Conservation (phyloP, 2,797 vertebrate species). For the Sarcoramphus papa region DNA sequence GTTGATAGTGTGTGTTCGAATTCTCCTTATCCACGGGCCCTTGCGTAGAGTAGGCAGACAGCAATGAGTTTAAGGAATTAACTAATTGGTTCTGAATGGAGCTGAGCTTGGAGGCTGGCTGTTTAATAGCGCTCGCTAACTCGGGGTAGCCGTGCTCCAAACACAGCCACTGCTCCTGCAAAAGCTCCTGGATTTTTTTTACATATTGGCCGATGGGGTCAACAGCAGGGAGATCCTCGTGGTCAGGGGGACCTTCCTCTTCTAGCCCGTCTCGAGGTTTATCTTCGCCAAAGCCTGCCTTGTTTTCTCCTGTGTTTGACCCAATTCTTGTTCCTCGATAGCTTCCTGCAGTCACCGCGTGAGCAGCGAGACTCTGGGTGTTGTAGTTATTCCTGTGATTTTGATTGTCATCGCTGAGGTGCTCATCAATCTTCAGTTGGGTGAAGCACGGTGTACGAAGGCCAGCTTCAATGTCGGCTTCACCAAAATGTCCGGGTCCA, state of each 20-base stretch:
- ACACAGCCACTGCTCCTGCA: slow-evolving; percentile 95
- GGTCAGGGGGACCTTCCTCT: background rate
- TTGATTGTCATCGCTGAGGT: background rate
- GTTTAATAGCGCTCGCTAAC: slow-evolving; percentile 77
- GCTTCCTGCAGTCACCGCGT: background rate
- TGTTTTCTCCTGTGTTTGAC: background rate
- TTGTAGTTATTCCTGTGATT: background rate
- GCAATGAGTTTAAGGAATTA: slow-evolving; percentile 92
- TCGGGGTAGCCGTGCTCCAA: slow-evolving; percentile 86
- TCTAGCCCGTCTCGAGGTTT: background rate
- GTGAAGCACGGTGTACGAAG: background rate
- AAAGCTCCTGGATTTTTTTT: slow-evolving; percentile 91
- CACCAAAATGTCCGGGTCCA: background rate
- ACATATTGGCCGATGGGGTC: slow-evolving; percentile 90
- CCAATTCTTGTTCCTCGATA: background rate
- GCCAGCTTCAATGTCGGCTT: background rate
- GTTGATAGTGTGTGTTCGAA: slow-evolving; percentile 59
- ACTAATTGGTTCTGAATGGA: slow-evolving; percentile 95
- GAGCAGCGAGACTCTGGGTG: background rate
- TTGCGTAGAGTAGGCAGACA: slow-evolving; percentile 87
- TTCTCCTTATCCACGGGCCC: slow-evolving; percentile 62
- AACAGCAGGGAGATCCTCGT: slow-evolving; percentile 73
- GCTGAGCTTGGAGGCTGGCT: slow-evolving; percentile 92
- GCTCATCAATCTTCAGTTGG: slow-evolving; percentile 63
- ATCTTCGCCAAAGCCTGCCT: background rate